A percentile compares a stretch with the other conserved stretches of the same genome.
Conservation (phyloP, 2,113 vertebrate species). For the Archilochus colubris region DNA sequence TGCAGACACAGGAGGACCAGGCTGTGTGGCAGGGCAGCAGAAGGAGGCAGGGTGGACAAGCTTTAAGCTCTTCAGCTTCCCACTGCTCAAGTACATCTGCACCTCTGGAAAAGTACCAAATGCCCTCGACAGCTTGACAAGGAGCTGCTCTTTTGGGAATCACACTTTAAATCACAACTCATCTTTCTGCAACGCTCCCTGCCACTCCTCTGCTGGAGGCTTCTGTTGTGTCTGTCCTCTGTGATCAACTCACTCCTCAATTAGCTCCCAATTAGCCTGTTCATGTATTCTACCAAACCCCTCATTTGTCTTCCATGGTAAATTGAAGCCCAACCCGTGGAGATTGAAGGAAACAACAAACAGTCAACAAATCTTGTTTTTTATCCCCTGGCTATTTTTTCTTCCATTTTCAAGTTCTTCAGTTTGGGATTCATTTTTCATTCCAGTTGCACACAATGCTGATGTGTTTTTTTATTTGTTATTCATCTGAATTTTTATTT, state of each 20-base stretch:
- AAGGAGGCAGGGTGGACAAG: not conserved
- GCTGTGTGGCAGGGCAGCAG: not conserved
- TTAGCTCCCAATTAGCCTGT: not conserved
- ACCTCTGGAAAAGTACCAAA: slow-evolving; percentile 20
- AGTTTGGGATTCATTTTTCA: not conserved
- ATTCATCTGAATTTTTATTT: not conserved
- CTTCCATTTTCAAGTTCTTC: not conserved
- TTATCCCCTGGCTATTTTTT: not conserved
- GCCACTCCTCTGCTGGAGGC: not conserved
- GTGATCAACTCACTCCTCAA: not conserved
- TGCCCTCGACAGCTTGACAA: not conserved
- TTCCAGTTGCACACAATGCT: not conserved
- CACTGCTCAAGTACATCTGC: not conserved
- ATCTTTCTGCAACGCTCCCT: not conserved
- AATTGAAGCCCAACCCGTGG: not conserved
- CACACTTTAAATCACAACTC: not conserved
- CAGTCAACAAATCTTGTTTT: not conserved
- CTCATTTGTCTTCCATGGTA: not conserved
- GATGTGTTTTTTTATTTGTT: not conserved
- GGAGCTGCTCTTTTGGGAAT: not conserved
- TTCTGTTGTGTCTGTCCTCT: not conserved
- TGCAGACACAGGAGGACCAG: not conserved
- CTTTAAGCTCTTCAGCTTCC: not conserved
- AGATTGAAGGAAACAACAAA: not conserved
- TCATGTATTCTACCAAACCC: not conserved